A percentile compares a stretch with the other conserved stretches of the same genome.
phyloP scores from a whole-genome alignment of 1,140 invertebrate genomes.

The Campoletis sonorensis region DNA sequence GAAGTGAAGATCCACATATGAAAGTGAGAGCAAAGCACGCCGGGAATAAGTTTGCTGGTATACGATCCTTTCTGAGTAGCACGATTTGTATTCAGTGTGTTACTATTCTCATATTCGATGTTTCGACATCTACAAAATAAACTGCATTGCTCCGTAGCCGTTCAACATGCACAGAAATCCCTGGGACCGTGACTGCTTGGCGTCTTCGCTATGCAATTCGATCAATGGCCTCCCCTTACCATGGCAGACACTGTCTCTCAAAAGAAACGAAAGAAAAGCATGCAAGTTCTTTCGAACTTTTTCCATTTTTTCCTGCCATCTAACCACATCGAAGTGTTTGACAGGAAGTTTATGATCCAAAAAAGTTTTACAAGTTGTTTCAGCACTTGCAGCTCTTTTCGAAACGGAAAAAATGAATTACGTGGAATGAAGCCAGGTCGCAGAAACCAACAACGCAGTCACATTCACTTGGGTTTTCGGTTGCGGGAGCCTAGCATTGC shows the following conservation, averaged over 20 bases:
- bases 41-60: conserved; percentile 38
- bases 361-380: neutral
- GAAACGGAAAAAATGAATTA: neutral
- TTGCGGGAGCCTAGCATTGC: neutral
- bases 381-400: neutral
- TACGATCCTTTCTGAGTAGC: conserved; percentile 52
- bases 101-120: conserved; percentile 47
- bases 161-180: neutral
- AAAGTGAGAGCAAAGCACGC: conserved; percentile 27
- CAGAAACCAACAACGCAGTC: neutral
- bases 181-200: neutral
- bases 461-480: neutral
- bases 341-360: neutral
- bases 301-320: neutral
- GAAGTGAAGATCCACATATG: conserved; percentile 31
- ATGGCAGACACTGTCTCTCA: neutral
- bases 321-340: neutral
- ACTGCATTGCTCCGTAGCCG: conserved; percentile 46
- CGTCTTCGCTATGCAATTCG: conserved; percentile 27
- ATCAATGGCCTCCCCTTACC: conserved; percentile 23
- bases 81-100: conserved; percentile 56
- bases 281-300: neutral
- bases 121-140: conserved; percentile 57
- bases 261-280: too few relatives aligned
- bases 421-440: neutral